A percentile compares a stretch with the other conserved stretches of the same genome.
Evolutionary conservation across 1,140 invertebrate species (phyloP).

Genomic region (Bombus cullumanus): DNA sequence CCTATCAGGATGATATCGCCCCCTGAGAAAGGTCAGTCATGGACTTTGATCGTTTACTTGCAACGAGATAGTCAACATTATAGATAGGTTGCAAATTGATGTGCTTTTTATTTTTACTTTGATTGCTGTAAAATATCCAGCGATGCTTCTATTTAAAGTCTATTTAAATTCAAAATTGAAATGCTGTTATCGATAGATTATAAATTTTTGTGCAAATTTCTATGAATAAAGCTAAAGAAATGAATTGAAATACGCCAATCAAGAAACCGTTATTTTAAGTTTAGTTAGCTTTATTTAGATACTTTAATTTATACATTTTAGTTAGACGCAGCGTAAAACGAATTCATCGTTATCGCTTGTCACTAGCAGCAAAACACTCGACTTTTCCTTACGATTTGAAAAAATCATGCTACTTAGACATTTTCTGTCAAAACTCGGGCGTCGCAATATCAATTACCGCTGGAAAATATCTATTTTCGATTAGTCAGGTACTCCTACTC

Average conservation of each 20-base stretch:
- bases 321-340: too few relatives aligned
- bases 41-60: constrained; percentile 41
- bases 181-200: neutral
- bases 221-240: neutral
- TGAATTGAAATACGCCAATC: neutral
- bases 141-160: neutral
- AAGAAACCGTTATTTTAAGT: too few relatives aligned
- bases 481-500: too few relatives aligned
- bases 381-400: too few relatives aligned
- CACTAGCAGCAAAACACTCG: too few relatives aligned
- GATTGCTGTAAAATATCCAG: neutral
- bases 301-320: too few relatives aligned
- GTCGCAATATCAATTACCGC: too few relatives aligned
- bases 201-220: neutral
- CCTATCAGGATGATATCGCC: constrained; percentile 60
- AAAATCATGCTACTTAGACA: too few relatives aligned
- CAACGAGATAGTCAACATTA: constrained; percentile 22
- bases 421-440: too few relatives aligned
- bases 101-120: neutral
- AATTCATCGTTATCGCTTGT: too few relatives aligned
- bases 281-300: too few relatives aligned
- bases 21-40: constrained; percentile 52
- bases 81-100: neutral
- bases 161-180: neutral
- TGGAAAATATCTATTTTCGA: too few relatives aligned